Conservation (phyloP, 2,797 vertebrate genomes). For the Cirrhinus molitorella region DNA sequence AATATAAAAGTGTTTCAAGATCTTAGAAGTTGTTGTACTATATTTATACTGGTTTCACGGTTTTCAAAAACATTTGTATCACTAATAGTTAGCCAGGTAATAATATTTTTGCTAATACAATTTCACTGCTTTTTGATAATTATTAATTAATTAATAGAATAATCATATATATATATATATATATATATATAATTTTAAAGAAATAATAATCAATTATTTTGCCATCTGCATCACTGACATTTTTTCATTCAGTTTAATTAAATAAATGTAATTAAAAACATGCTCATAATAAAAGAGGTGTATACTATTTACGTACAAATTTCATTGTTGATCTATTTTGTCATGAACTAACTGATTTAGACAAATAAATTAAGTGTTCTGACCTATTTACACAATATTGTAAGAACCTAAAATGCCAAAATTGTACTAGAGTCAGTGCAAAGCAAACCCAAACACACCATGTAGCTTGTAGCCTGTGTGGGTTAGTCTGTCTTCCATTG, state of each 20-base stretch:
- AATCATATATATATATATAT: too few species aligned
- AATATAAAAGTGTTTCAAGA: not conserved
- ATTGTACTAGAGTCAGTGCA: not conserved
- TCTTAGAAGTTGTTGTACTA: not conserved
- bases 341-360: not conserved
- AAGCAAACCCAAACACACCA: constrained; percentile 53
- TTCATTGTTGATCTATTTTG: not conserved
- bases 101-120: not conserved
- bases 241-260: not conserved
- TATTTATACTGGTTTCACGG: not conserved
- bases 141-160: not conserved
- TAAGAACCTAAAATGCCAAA: constrained; percentile 1
- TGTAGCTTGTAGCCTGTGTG: constrained; percentile 69
- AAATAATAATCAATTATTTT: not conserved
- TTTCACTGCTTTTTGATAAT: not conserved
- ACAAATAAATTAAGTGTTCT: not conserved
- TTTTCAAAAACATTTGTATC: not conserved
- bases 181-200: too few species aligned
- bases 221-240: not conserved
- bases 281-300: not conserved
- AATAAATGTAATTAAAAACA: not conserved
- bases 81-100: not conserved
- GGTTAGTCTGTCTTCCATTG: constrained; percentile 68
- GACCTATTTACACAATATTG: not conserved
- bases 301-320: not conserved